Evolutionary conservation across 2,888 invertebrate genomes (phyloP).

Genomic region (Lasioglossum oenotherae): DNA sequence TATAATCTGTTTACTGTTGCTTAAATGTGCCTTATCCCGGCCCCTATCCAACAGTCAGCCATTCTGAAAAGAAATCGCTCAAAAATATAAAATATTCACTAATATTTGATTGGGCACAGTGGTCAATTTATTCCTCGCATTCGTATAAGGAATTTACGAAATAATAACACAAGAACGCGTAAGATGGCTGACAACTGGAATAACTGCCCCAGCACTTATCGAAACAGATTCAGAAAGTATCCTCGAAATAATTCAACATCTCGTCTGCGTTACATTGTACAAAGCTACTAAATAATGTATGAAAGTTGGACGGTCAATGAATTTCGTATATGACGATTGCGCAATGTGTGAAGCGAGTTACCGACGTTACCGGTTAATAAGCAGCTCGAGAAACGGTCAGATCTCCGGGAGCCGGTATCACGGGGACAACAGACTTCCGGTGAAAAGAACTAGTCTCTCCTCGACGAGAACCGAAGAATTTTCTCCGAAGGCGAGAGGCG

Average conservation of each 20-base stretch:
- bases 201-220: neutral
- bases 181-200: constrained; percentile 6
- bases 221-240: neutral
- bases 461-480: neutral
- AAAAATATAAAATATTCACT: neutral
- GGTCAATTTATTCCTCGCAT: neutral
- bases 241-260: neutral
- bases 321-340: neutral
- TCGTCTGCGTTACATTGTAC: neutral
- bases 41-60: neutral
- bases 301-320: neutral
- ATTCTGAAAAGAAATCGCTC: neutral
- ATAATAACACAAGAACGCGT: neutral
- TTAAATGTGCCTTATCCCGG: neutral
- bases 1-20: neutral
- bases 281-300: neutral
- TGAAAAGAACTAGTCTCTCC: neutral
- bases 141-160: neutral
- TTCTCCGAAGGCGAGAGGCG: neutral
- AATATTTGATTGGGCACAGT: no score
- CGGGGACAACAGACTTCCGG: neutral
- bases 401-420: neutral
- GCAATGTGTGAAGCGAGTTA: neutral
- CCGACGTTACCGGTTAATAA: neutral
- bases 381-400: neutral